These are phyloP conservation scores for Protobothrops flavoviridis DNA, from an alignment of 2,113 vertebrate species.

Conservation along the genomic window DNA sequence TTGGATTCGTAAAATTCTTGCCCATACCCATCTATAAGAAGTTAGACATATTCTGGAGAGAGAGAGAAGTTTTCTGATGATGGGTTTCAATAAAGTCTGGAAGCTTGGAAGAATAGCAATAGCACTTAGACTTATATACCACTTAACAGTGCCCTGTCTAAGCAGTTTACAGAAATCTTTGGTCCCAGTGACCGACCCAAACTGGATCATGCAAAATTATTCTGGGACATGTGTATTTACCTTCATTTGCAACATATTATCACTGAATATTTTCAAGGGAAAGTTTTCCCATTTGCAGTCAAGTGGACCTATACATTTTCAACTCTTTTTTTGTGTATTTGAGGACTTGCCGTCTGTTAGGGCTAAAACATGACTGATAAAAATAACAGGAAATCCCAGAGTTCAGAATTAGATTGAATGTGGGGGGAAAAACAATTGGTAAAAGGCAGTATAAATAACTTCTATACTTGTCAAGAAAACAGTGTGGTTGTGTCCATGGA, in stretches of 20 bases:
- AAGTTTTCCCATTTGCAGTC: background rate
- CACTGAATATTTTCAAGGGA: background rate
- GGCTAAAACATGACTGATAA: background rate
- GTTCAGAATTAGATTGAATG: background rate
- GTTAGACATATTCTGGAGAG: background rate
- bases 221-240: background rate
- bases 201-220: background rate
- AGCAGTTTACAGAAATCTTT: background rate
- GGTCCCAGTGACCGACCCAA: rapidly evolving
- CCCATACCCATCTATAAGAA: background rate
- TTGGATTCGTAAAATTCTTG: background rate
- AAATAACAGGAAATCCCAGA: background rate
- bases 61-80: background rate
- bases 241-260: background rate
- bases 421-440: background rate
- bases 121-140: background rate
- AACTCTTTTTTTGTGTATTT: background rate
- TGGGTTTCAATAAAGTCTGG: background rate
- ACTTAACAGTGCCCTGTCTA: background rate
- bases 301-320: background rate
- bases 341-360: background rate
- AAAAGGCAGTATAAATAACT: background rate
- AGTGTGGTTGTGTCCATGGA: background rate
- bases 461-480: background rate
- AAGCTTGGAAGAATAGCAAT: background rate